Conservation (phyloP, 1,140 invertebrate genomes). For the Trissolcus basalis region DNA sequence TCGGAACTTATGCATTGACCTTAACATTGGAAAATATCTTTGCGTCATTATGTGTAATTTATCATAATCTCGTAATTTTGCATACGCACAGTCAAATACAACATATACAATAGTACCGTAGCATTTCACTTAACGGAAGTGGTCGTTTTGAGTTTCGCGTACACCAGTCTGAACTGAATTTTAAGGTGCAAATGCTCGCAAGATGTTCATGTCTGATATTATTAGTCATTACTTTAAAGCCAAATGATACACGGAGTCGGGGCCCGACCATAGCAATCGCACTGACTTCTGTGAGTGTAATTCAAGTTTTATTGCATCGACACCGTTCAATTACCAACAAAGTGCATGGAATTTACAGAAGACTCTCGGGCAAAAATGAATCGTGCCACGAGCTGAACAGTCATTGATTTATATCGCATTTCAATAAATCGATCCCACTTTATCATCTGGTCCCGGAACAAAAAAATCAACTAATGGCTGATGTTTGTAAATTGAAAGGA, state of each 20-base stretch:
- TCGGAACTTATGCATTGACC: too few species aligned
- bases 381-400: neutral
- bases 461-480: neutral
- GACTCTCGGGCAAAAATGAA: slow-evolving; percentile 18
- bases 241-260: slow-evolving; percentile 23
- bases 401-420: slow-evolving; percentile 31
- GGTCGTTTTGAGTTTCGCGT: slow-evolving; percentile 12
- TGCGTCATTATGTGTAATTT: slow-evolving; percentile 15
- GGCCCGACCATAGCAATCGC: slow-evolving; percentile 25
- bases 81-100: slow-evolving; percentile 14
- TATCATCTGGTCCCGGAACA: neutral
- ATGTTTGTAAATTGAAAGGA: too few species aligned
- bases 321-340: slow-evolving; percentile 51
- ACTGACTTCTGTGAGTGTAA: slow-evolving; percentile 22
- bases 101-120: neutral
- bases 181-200: slow-evolving; percentile 25
- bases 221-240: slow-evolving; percentile 25
- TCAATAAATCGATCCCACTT: slow-evolving; percentile 11
- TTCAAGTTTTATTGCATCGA: slow-evolving; percentile 52
- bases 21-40: slow-evolving; percentile 2
- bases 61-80: slow-evolving; percentile 8
- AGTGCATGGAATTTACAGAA: slow-evolving; percentile 17
- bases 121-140: slow-evolving; percentile 13
- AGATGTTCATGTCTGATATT: slow-evolving; percentile 34
- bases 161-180: slow-evolving; percentile 2